Conservation (phyloP, 2,888 invertebrate genomes). For the Bembecia ichneumoniformis region DNA sequence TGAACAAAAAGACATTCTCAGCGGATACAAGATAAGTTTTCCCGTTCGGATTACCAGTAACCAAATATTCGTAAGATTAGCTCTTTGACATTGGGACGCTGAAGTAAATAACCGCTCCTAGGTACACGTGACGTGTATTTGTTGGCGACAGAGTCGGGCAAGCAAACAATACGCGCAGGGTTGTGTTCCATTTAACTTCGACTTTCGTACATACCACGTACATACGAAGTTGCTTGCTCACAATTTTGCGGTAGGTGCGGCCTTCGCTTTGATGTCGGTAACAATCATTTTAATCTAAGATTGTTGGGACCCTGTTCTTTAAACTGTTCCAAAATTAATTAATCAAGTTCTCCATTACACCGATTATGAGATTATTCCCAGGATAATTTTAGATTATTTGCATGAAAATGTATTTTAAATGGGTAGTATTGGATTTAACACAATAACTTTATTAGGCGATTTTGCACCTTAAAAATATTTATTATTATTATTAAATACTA, state of each 20-base stretch:
- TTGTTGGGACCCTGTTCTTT: not conserved
- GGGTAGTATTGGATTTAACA: too few species aligned
- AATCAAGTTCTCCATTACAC: not conserved
- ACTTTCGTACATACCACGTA: slow-evolving; percentile 7
- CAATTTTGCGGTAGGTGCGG: slow-evolving; percentile 2
- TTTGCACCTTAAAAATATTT: too few species aligned
- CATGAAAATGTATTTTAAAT: too few species aligned
- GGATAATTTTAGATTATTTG: too few species aligned
- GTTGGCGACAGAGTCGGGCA: slow-evolving; percentile 6
- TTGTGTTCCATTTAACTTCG: slow-evolving; percentile 7
- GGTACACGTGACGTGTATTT: slow-evolving; percentile 1
- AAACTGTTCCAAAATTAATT: slow-evolving; percentile 1
- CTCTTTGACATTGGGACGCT: slow-evolving; percentile 18
- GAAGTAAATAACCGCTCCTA: slow-evolving; percentile 10
- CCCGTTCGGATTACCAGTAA: not conserved
- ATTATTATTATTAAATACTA: too few species aligned
- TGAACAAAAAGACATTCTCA: too few species aligned
- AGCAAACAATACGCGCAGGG: slow-evolving; percentile 7
- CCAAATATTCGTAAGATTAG: slow-evolving; percentile 24
- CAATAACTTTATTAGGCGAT: too few species aligned
- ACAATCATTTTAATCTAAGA: slow-evolving; percentile 1
- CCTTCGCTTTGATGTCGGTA: slow-evolving; percentile 4
- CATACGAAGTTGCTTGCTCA: slow-evolving; percentile 4
- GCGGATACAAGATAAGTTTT: not conserved
- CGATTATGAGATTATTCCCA: not conserved